Conservation (phyloP, 2,888 invertebrate genomes). For the Microchrysa polita region DNA sequence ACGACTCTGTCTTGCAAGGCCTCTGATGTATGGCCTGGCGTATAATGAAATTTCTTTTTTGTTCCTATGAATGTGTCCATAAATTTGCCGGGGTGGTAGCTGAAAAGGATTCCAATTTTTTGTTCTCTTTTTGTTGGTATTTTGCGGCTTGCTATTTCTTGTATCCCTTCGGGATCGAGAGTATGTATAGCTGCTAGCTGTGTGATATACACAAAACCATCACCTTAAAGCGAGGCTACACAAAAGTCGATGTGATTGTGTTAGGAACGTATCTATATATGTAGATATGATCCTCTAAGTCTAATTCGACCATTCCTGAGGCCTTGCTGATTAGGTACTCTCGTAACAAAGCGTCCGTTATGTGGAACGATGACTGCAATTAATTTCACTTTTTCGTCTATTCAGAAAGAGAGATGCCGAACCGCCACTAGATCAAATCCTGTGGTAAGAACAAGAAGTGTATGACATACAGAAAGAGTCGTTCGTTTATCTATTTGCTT, state of each 20-base stretch:
- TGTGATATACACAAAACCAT: not conserved
- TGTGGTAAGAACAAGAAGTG: no score
- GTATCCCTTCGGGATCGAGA: no score
- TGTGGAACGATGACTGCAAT: conserved; percentile 41
- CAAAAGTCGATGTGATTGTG: not conserved
- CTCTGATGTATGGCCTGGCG: conserved; percentile 39
- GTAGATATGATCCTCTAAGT: not conserved
- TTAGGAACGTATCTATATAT: no score
- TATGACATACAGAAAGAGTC: not conserved
- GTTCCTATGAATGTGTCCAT: conserved; percentile 43
- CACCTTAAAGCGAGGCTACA: no score
- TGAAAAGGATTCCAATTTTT: conserved; percentile 33
- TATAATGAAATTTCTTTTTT: conserved; percentile 45
- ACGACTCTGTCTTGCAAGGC: conserved; percentile 23
- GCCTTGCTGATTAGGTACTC: conserved; percentile 24
- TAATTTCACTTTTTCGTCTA: conserved; percentile 36
- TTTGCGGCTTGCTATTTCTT: no score
- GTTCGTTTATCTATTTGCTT: conserved; percentile 8
- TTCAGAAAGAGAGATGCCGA: not conserved
- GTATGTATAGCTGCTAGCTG: no score
- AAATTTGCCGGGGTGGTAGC: conserved; percentile 33
- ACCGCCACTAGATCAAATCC: conserved; percentile 27
- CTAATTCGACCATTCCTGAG: conserved; percentile 4
- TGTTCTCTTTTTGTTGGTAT: not conserved
- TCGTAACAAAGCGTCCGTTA: conserved; percentile 35